Percentiles rank a stretch among this genome's conserved stretches.
These are phyloP conservation scores for Selene dorsalis DNA, from an alignment of 2,797 vertebrate genomes.

Conservation along the genomic window DNA sequence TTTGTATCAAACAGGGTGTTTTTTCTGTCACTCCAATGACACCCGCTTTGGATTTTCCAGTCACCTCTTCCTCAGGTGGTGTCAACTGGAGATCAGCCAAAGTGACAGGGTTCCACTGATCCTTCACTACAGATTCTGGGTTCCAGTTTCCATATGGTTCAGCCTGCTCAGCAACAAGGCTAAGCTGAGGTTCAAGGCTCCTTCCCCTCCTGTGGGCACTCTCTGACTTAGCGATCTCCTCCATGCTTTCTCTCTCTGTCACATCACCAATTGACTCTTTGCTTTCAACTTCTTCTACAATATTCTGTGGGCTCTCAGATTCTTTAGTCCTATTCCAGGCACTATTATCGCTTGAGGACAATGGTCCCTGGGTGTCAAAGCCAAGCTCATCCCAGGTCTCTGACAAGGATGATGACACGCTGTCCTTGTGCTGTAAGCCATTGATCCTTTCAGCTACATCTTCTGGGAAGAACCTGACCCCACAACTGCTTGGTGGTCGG, in stretches of 20 bases:
- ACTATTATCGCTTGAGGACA: slow-evolving; percentile 71
- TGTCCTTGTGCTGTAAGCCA: slow-evolving; percentile 80
- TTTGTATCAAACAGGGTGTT: slow-evolving; percentile 35
- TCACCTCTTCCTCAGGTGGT: slow-evolving; percentile 74
- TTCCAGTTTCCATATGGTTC: slow-evolving; percentile 73
- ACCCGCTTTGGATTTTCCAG: slow-evolving; percentile 45
- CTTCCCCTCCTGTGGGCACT: slow-evolving; percentile 45
- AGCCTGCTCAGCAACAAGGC: slow-evolving; percentile 74
- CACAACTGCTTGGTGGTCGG: slow-evolving; percentile 86
- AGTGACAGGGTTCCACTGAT: slow-evolving; percentile 71
- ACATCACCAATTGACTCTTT: slow-evolving; percentile 39
- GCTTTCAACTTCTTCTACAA: slow-evolving; percentile 69
- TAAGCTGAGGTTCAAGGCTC: slow-evolving; percentile 76
- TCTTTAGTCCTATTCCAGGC: slow-evolving; percentile 84
- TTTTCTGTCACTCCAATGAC: slow-evolving; percentile 48
- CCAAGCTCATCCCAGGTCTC: slow-evolving; percentile 92
- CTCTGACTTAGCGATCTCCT: slow-evolving; percentile 52
- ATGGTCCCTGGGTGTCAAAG: slow-evolving; percentile 79
- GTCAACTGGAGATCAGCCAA: slow-evolving; percentile 77
- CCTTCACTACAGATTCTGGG: slow-evolving; percentile 43
- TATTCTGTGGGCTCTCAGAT: slow-evolving; percentile 82
- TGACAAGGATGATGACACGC: slow-evolving; percentile 83
- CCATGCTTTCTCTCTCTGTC: slow-evolving; percentile 43
- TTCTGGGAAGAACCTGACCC: slow-evolving; percentile 87
- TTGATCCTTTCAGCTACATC: slow-evolving; percentile 86